Percentiles rank a stretch among this genome's conserved stretches.
phyloP scores from a whole-genome alignment of 2,888 invertebrate genomes.

The Brachyptera risi region DNA sequence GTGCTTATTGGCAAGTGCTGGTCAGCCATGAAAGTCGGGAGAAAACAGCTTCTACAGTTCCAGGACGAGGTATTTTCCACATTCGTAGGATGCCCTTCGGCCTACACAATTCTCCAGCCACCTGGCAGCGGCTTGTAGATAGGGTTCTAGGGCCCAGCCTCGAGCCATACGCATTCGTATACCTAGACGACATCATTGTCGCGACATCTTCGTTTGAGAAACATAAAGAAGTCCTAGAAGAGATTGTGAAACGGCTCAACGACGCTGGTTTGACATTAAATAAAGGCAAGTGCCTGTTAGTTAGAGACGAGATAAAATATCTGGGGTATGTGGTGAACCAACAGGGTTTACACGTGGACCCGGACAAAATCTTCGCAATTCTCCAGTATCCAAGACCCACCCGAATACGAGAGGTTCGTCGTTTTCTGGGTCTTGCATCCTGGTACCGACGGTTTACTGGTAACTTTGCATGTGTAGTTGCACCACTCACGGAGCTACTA shows the following conservation, averaged over 20 bases:
- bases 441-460: slow-evolving; percentile 22
- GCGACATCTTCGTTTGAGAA: slow-evolving; percentile 23
- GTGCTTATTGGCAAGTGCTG: slow-evolving; percentile 38
- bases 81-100: slow-evolving; percentile 50
- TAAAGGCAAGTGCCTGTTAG: slow-evolving; percentile 7
- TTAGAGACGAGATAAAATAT: slow-evolving; percentile 17
- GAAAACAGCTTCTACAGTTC: slow-evolving; percentile 39
- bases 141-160: slow-evolving; percentile 34
- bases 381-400: neutral
- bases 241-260: slow-evolving; percentile 19
- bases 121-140: slow-evolving; percentile 35
- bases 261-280: neutral
- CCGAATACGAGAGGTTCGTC: neutral
- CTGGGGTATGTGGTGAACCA: slow-evolving; percentile 25
- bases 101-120: slow-evolving; percentile 33
- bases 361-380: slow-evolving; percentile 23
- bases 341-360: slow-evolving; percentile 20
- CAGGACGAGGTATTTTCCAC: slow-evolving; percentile 36
- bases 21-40: slow-evolving; percentile 33
- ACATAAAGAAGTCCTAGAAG: slow-evolving; percentile 18
- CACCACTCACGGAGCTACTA: slow-evolving; percentile 1
- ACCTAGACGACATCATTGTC: no score
- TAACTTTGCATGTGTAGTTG: neutral
- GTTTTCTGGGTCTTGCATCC: slow-evolving; percentile 4
- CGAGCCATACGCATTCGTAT: slow-evolving; percentile 34